Percentiles rank a stretch among this genome's conserved stretches.
Conservation (phyloP, 2,888 invertebrate genomes). For the Pristionchus arcanus region DNA sequence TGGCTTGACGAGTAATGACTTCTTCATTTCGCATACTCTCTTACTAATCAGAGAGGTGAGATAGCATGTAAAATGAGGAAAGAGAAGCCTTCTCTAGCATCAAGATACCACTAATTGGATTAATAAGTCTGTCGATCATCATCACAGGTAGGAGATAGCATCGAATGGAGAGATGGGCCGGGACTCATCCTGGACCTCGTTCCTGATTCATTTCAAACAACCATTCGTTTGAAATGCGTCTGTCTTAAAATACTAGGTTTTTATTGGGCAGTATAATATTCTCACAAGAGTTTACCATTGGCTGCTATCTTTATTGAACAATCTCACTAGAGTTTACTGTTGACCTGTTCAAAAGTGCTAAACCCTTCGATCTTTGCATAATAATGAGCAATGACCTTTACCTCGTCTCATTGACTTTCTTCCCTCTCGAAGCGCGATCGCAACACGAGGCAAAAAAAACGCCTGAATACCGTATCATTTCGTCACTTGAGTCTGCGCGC, state of each 20-base stretch:
- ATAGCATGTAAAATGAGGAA: too few species aligned
- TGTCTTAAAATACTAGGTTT: too few species aligned
- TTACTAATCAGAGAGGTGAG: too few species aligned
- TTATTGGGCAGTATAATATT: too few species aligned
- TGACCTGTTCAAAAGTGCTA: not conserved
- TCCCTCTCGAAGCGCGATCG: not conserved
- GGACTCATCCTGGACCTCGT: not conserved
- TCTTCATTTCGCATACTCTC: too few species aligned
- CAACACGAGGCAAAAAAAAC: conserved; percentile 13
- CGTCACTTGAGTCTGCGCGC: conserved; percentile 20
- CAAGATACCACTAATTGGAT: not conserved
- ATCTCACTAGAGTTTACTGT: too few species aligned
- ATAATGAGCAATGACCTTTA: conserved; percentile 10
- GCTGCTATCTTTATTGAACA: too few species aligned
- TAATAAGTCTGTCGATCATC: not conserved
- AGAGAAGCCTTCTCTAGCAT: too few species aligned
- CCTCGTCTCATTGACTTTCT: conserved; percentile 34
- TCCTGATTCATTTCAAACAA: not conserved
- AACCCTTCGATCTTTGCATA: not conserved
- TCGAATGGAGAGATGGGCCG: not conserved
- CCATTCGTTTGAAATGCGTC: not conserved
- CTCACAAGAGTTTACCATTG: too few species aligned
- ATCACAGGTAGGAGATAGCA: conserved; percentile 1
- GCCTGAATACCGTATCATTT: conserved; percentile 48
- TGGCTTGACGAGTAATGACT: too few species aligned